Evolutionary conservation across 2,797 vertebrate genomes (phyloP), one percentile per base, ranked within the genome.

Genomic region (Syngnathus rostellatus): DNA sequence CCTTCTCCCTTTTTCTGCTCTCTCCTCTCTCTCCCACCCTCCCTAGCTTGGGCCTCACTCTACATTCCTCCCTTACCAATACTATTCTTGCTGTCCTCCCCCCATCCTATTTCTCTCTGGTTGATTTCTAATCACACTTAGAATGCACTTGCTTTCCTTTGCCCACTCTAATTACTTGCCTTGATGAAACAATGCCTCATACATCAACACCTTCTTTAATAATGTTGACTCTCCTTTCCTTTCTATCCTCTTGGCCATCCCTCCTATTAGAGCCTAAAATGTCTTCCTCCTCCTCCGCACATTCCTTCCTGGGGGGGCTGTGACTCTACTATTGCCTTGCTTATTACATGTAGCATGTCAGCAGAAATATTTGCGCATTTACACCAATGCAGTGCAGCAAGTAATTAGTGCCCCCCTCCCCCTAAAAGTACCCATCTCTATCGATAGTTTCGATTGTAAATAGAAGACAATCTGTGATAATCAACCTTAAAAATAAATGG

Each of bases 1-100:
- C 31, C 50, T 62, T 61, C 61, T 55, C 63, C 39, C 23, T 19
- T 73, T 76, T 59, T 60, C 65, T 67, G 65, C 66, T 71, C 76
- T 40, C 64, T 67, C 50, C 72, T 64, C 61, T 68, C 68, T 67
- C 77, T 63, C 72, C 17, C 74, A 25, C 70, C 63, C 76, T 77
- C 76, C 81, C 83, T 72, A 73, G 72, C 72, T 65, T 67, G 81
- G 84, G 85, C 85, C 84, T 86, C 87, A 74, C 71, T 82, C 74
- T 74, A 72, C 83, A 87, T 87, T 88, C 85, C 79, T 87, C 78
- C 79, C 72, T 78, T 71, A 69, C 81, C 78, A 81, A 84, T 81
- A 83, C 77, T 72, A 84, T 82, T 81, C 74, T 68, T 75, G 60
- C 79, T 78, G 77, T 81, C 73, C 75, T 71, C 63, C 38, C 55